Base-by-base conservation (phyloP, 2,888 invertebrate genomes). In the Apamea crenata region DNA sequence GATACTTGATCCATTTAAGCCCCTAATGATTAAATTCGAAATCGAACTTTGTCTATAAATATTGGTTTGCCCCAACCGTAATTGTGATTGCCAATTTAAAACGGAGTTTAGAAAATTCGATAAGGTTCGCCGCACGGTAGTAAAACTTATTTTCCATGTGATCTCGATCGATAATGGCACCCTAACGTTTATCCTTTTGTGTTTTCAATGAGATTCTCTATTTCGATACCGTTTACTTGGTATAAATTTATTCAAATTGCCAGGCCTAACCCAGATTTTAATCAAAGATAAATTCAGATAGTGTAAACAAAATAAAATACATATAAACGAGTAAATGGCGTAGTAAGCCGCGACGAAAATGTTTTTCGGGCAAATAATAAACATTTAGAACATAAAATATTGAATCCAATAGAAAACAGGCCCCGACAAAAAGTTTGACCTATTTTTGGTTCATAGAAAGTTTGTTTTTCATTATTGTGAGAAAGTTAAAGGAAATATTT, bases 51-150 rank as follows among this genome's bases (percentile, higher is more conserved):
- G 78, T 80, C 85, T 76, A 88, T 86, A 82, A 89, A 82, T 83
- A 84, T 80, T 81, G 63, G 86, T 80, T 78, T 71, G 29, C 56
- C 59, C 71, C 66, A 74, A 70, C 80, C 77, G 75, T 86, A 86
- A 88, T 88, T 88, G 84, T 86, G 81, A 89, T 86, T 86, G 81
- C 78, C 87, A 86, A 89, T 89, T 89, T 88, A 88, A 88, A 89
- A 80, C 16, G 73, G 78, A 81, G 88, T 82, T 85, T 80, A 80
- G 86, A 72, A 86, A 86, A 84, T 86, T 84, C 75, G 78, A 82
- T 75, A 77, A 77, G 73, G 86, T 21, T 77, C 29, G 50, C 82
- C 81, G 77, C 77, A 81, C 56, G 61, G 75, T 77, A 78, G 78
- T 82, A 74, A 81, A 87, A 85, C 79, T 87, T 90, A 81, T 83